Base-by-base conservation (phyloP, 2,888 invertebrate genomes). In the Orchesella flavescens region DNA sequence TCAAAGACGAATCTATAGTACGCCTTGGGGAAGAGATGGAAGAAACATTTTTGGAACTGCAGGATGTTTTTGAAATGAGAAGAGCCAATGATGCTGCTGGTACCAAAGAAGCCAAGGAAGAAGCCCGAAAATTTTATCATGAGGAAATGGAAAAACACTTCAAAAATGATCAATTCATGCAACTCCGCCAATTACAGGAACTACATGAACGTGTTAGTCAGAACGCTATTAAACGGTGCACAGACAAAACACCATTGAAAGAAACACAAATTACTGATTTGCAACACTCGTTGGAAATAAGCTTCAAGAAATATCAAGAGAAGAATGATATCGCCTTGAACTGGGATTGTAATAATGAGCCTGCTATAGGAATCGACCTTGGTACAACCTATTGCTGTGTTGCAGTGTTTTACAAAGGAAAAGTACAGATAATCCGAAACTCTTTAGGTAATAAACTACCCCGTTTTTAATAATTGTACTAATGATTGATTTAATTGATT, bases 371-470 rank as follows among this genome's bases (percentile, higher is more conserved):
- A 44, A 86, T 86, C 34, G 86, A 86, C 44, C 61, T 86, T 23
- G 86, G 86, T 19, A 86, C 86, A 13, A 86, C 86, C 15, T 84
- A 81, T 59, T 86, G 81, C 3, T 84, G 84, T 34, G 86, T 84
- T 15, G 86, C 69, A 43, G 86, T 86, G 1, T 86, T 72, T 68
- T 43, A 73, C 19, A 81, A 83, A 9, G 81, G 81, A 0, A 24
- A 69, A 23, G 76, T 84, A 0, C 53, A 66, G 4, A 77, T 86
- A 49, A 86, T 86, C 43, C 81, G 74, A 1, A 84, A 84, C 19
- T 19, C 15, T 0, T 57, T 63, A 43, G 80, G 79, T 17, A n/a
- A n/a, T n/a, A n/a, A n/a, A n/a, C n/a, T n/a, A n/a, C n/a, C n/a
- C n/a, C n/a, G n/a, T n/a, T n/a, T n/a, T n/a, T n/a, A n/a, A n/a